phyloP scores from a whole-genome alignment of 2,888 invertebrate genomes.

The Fragum sueziense region DNA sequence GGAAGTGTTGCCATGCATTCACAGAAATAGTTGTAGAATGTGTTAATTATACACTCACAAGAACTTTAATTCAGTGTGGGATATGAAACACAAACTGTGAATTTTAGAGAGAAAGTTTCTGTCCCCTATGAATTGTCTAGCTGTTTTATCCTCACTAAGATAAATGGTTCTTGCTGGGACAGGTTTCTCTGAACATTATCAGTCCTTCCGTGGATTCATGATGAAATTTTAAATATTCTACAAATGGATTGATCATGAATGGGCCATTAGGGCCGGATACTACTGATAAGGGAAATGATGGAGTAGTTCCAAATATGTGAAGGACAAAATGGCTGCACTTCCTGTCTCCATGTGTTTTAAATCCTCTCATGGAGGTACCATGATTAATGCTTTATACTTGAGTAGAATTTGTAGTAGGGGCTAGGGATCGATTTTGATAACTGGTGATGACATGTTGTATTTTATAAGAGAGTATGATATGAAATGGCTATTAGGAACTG shows the following conservation, averaged over 20 bases:
- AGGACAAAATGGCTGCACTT: background rate
- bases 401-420: too few relatives aligned
- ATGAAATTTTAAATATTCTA: slow-evolving; percentile 14
- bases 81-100: too few relatives aligned
- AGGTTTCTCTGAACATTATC: too few relatives aligned
- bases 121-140: background rate
- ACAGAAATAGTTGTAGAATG: too few relatives aligned
- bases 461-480: background rate
- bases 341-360: background rate
- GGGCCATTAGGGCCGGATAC: slow-evolving; percentile 19
- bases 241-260: slow-evolving; percentile 9
- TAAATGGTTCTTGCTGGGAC: background rate
- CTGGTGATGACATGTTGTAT: too few relatives aligned
- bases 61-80: too few relatives aligned
- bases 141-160: slow-evolving; percentile 1
- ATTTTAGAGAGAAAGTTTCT: background rate
- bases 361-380: background rate
- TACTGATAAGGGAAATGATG: slow-evolving; percentile 14
- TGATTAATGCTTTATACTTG: background rate
- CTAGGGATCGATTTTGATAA: too few relatives aligned
- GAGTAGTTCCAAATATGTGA: background rate
- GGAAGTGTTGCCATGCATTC: too few relatives aligned
- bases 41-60: too few relatives aligned
- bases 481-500: slow-evolving; percentile 7
- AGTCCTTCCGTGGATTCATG: too few relatives aligned